These are phyloP conservation scores for Lytechinus pictus DNA, from an alignment of 35 echinoderm and acorn worm species.

Conservation along the genomic window DNA sequence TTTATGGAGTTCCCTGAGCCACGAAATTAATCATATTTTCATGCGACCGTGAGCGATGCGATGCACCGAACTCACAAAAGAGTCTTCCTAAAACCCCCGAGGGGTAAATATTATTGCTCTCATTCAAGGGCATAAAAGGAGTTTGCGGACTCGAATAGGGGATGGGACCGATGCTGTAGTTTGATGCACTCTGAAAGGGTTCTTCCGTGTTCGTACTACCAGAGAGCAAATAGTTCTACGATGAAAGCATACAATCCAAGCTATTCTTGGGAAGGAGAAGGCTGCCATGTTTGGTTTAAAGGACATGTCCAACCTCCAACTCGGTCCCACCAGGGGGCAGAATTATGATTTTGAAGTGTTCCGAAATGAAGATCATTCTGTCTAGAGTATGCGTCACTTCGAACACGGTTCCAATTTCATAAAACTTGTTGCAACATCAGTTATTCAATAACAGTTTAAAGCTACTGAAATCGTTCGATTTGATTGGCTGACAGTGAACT, in stretches of 20 bases:
- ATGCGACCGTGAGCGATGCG: not conserved
- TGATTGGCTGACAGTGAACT: too few species aligned
- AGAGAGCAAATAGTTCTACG: not conserved
- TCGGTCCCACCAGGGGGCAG: too few species aligned
- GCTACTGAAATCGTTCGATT: too few species aligned
- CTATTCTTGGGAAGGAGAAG: not conserved
- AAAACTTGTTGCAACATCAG: too few species aligned
- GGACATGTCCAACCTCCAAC: not conserved
- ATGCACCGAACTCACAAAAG: not conserved
- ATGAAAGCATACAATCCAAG: not conserved
- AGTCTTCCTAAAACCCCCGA: not conserved
- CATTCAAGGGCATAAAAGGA: not conserved
- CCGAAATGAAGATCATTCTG: too few species aligned
- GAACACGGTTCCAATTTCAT: too few species aligned
- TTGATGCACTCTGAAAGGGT: not conserved
- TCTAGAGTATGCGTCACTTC: too few species aligned
- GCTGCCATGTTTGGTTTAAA: not conserved
- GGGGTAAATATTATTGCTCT: slow-evolving; percentile 19
- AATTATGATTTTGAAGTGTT: too few species aligned
- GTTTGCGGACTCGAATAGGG: not conserved
- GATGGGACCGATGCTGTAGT: not conserved
- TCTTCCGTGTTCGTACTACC: not conserved
- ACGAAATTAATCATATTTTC: slow-evolving; percentile 6
- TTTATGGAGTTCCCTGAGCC: not conserved
- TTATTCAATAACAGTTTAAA: too few species aligned